These are phyloP conservation scores for Trichopoda pennipes DNA, from an alignment of 2,888 invertebrate genomes.

Conservation along the genomic window DNA sequence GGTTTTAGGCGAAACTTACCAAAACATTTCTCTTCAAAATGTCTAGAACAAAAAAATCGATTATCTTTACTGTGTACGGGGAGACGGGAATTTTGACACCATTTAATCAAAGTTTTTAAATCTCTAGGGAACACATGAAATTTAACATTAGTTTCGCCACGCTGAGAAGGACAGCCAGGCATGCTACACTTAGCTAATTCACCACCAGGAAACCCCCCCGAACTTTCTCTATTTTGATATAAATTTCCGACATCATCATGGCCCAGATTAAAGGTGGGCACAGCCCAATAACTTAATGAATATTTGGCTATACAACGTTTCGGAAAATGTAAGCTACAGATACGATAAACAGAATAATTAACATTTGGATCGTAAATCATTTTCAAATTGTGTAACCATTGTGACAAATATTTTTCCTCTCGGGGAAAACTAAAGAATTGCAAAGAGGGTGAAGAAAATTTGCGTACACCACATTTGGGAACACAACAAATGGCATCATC, in stretches of 20 bases:
- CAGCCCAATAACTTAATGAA: conserved; percentile 78
- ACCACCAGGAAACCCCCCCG: conserved; percentile 76
- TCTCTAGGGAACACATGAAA: conserved; percentile 78
- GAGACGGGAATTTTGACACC: conserved; percentile 77
- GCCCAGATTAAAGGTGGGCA: conserved; percentile 77
- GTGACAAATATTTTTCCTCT: conserved; percentile 77
- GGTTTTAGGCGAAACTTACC: conserved; percentile 77
- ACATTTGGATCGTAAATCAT: conserved; percentile 75
- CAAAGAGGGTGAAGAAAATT: conserved; percentile 76
- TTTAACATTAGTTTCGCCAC: conserved; percentile 77
- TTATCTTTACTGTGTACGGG: conserved; percentile 77
- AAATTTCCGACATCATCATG: conserved; percentile 78
- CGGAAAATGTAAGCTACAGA: conserved; percentile 78
- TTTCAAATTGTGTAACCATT: conserved; percentile 78
- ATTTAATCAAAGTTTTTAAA: conserved; percentile 76
- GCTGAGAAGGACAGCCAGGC: conserved; percentile 76
- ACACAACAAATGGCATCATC: conserved; percentile 75
- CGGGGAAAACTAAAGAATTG: conserved; percentile 77
- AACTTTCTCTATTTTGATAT: conserved; percentile 77
- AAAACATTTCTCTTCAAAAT: conserved; percentile 78
- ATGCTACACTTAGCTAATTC: conserved; percentile 78
- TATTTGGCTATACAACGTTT: conserved; percentile 78
- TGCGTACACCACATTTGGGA: conserved; percentile 76
- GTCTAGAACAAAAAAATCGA: conserved; percentile 77
- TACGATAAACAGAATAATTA: conserved; percentile 73